Conservation (phyloP, 2,113 vertebrate genomes). For the Phalacrocorax pelagicus region DNA sequence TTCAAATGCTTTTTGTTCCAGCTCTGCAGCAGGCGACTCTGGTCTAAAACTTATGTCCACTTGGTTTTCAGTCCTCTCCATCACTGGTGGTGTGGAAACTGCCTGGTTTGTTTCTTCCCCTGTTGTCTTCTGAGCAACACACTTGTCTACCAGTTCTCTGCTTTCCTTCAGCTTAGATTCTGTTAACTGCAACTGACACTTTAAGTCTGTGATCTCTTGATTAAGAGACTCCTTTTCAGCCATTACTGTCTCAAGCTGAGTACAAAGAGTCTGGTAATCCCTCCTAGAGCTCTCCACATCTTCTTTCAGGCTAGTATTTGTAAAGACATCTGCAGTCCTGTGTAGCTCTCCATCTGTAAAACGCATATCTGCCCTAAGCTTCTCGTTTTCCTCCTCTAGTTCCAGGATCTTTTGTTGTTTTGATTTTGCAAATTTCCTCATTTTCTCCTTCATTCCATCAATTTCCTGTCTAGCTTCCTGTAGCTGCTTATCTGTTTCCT, state of each 20-base stretch:
- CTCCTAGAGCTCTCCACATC: conserved; percentile 59
- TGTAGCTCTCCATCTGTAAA: not conserved
- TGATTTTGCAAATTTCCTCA: conserved; percentile 94
- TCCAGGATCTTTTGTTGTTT: conserved; percentile 97
- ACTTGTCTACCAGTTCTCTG: conserved; percentile 14
- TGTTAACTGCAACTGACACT: conserved; percentile 55
- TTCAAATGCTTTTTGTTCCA: not conserved
- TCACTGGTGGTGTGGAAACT: not conserved
- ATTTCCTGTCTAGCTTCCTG: conserved; percentile 86
- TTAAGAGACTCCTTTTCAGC: conserved; percentile 68
- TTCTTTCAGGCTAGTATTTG: conserved; percentile 43
- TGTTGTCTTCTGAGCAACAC: not conserved
- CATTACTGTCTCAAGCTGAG: conserved; percentile 53
- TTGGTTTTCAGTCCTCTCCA: conserved; percentile 18
- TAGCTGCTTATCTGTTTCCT: conserved; percentile 80
- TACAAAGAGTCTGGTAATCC: conserved; percentile 56
- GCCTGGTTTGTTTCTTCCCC: conserved; percentile 25
- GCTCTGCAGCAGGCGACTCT: not conserved
- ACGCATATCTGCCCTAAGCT: conserved; percentile 71
- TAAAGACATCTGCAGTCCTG: conserved; percentile 21
- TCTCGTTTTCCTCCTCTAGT: conserved; percentile 93
- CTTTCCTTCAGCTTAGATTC: conserved; percentile 52
- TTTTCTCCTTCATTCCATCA: conserved; percentile 90
- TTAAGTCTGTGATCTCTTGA: conserved; percentile 63
- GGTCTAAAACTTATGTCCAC: not conserved